Conservation (phyloP, 2,888 invertebrate species). For the Phoenoteleia sp. region DNA sequence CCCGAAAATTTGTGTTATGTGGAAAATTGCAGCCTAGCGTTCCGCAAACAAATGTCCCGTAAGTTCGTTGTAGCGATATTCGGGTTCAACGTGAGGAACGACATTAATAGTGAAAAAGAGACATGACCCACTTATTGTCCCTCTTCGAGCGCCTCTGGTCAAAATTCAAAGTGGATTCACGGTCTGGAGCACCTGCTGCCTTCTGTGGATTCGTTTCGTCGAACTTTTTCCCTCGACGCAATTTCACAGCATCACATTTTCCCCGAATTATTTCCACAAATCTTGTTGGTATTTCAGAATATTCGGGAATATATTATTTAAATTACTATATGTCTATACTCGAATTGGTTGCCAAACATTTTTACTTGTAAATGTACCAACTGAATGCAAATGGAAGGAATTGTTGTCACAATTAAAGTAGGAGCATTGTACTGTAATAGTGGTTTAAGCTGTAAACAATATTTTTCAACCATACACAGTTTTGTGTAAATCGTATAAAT, state of each 20-base stretch:
- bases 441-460: too few relatives aligned
- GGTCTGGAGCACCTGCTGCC: conserved; percentile 51
- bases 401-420: too few relatives aligned
- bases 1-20: conserved; percentile 18
- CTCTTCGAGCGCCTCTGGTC: conserved; percentile 26
- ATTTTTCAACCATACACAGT: too few relatives aligned
- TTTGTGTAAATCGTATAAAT: too few relatives aligned
- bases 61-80: conserved; percentile 20
- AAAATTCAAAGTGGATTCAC: conserved; percentile 62
- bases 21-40: conserved; percentile 3
- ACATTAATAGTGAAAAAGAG: conserved; percentile 45
- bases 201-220: conserved; percentile 18
- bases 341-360: conserved; percentile 17
- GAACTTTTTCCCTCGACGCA: conserved; percentile 27
- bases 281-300: conserved; percentile 34
- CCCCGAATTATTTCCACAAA: conserved; percentile 33
- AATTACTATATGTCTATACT: background rate
- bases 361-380: background rate
- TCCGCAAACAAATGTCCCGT: background rate
- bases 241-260: conserved; percentile 47
- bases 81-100: conserved; percentile 48
- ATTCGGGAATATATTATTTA: conserved; percentile 32
- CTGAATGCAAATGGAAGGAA: too few relatives aligned
- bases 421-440: too few relatives aligned
- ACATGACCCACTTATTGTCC: conserved; percentile 60